phyloP scores from a whole-genome alignment of 2,888 invertebrate species.

The Andrena flavipes region DNA sequence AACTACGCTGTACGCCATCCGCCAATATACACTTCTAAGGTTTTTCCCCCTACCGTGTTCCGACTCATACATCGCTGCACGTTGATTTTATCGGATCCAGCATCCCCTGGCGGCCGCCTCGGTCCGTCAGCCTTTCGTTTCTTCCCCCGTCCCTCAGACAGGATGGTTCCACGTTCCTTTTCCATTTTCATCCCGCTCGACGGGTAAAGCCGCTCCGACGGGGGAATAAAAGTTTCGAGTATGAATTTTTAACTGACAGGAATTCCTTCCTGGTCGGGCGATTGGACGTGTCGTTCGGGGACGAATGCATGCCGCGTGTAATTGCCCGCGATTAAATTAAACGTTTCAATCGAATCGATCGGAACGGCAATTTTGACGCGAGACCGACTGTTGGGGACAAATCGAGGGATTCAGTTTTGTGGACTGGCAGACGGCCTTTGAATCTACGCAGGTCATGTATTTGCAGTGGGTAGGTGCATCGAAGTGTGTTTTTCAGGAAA shows the following conservation, averaged over 20 bases:
- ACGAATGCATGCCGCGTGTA: conserved; percentile 45
- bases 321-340: conserved; percentile 44
- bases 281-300: conserved; percentile 14
- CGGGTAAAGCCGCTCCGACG: neutral
- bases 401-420: conserved; percentile 5
- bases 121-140: neutral
- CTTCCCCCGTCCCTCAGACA: neutral
- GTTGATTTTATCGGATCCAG: conserved; percentile 32
- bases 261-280: conserved; percentile 35
- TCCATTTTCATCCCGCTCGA: neutral
- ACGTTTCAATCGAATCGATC: conserved; percentile 56
- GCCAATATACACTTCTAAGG: neutral
- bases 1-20: neutral
- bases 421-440: neutral
- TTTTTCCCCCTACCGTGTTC: conserved; percentile 7
- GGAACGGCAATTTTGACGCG: conserved; percentile 48
- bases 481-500: neutral
- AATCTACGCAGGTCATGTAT: neutral
- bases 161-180: neutral
- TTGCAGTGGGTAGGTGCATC: neutral
- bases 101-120: neutral
- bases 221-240: conserved; percentile 4
- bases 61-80: neutral
- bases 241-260: conserved; percentile 5
- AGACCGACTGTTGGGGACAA: conserved; percentile 18